Evolutionary conservation across 1,140 invertebrate species (phyloP).

Genomic region (Zaprionus ghesquierei): DNA sequence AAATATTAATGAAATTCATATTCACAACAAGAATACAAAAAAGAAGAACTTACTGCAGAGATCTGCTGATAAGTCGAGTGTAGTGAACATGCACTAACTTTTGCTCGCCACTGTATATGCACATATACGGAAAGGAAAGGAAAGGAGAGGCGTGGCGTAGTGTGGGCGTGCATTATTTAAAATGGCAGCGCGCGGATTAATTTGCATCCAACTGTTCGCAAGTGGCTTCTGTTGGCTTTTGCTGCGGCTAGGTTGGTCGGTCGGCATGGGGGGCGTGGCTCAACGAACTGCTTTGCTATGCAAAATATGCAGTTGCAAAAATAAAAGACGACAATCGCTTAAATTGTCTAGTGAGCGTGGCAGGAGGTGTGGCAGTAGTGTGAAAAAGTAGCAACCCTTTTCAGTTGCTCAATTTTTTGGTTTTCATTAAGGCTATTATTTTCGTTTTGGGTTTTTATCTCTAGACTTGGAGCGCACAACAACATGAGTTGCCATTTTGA

Average conservation of each 20-base stretch:
- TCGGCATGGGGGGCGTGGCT: slow-evolving; percentile 15
- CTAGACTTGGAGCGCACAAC: too few relatives aligned
- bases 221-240: slow-evolving; percentile 17
- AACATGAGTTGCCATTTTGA: too few relatives aligned
- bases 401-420: slow-evolving; percentile 2
- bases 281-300: neutral
- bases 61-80: too few relatives aligned
- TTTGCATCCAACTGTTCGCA: slow-evolving; percentile 32
- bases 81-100: too few relatives aligned
- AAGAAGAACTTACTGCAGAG: too few relatives aligned
- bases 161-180: slow-evolving; percentile 38
- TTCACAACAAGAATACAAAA: too few relatives aligned
- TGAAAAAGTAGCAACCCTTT: neutral
- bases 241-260: too few relatives aligned
- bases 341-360: slow-evolving; percentile 24
- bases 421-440: too few relatives aligned
- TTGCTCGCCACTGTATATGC: too few relatives aligned
- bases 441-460: too few relatives aligned
- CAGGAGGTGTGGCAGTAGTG: neutral
- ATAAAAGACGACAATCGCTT: slow-evolving; percentile 6
- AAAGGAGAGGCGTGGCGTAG: slow-evolving; percentile 4
- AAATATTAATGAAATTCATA: too few relatives aligned
- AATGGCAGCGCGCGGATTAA: slow-evolving; percentile 21
- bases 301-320: slow-evolving; percentile 10
- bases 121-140: too few relatives aligned